Percentiles rank a stretch among this genome's conserved stretches.
Conservation (phyloP, 1,140 invertebrate genomes). For the Branchinecta lindahli region DNA sequence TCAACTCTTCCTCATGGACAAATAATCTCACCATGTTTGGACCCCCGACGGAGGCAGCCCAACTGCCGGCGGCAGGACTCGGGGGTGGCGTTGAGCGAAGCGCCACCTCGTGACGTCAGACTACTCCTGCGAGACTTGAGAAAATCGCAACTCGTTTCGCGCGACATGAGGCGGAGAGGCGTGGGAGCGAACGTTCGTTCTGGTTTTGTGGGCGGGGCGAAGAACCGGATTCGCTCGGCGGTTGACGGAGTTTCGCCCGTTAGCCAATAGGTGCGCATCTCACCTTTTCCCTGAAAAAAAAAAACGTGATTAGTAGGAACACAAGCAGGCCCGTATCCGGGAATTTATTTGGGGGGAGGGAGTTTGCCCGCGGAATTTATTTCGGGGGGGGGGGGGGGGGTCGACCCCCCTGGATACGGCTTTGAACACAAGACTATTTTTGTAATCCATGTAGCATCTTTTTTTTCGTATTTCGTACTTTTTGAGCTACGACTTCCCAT, state of each 20-base stretch:
- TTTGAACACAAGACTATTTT: too few relatives aligned
- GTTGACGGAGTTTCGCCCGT: conserved; percentile 33
- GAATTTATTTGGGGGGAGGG: too few relatives aligned
- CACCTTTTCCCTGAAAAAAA: conserved; percentile 57
- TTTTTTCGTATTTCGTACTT: too few relatives aligned
- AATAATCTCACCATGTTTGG: conserved; percentile 6
- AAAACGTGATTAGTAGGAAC: conserved; percentile 25
- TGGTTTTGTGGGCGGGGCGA: neutral
- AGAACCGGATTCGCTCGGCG: neutral
- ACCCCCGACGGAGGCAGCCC: neutral
- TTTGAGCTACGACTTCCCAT: too few relatives aligned
- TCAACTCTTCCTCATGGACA: neutral
- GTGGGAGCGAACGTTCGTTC: neutral
- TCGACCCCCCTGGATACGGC: too few relatives aligned
- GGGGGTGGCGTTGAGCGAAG: neutral
- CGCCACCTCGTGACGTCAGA: neutral
- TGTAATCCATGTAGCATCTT: too few relatives aligned
- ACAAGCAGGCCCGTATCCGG: conserved; percentile 13
- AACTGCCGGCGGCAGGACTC: neutral
- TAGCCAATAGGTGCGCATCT: conserved; percentile 72
- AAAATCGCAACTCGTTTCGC: neutral
- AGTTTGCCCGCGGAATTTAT: too few relatives aligned
- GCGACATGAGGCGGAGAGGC: neutral
- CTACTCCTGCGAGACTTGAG: neutral
- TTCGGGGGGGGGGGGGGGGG: too few relatives aligned